Evolutionary conservation across 2,797 vertebrate genomes (phyloP), one percentile per base, ranked within the genome.

Genomic region (Peromyscus attwateri): DNA sequence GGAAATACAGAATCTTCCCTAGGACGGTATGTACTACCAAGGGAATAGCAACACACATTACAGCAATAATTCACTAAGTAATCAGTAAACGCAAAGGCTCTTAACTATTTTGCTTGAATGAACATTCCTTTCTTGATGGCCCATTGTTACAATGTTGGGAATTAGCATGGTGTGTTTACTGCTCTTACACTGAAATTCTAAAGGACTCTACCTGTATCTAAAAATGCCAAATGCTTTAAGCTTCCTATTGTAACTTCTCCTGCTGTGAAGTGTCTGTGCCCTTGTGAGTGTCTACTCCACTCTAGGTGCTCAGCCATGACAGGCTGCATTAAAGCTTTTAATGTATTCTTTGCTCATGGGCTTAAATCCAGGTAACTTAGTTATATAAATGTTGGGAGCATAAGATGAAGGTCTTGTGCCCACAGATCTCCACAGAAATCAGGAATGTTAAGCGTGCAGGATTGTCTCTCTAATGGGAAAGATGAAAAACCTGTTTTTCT

Each of bases 101-200:
- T 76, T 55, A 93, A 73, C 23, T 71, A 83, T 77, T 91, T 89
- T 89, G 34, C 66, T 94, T 9, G 37, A 81, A 87, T 21, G 2
- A 37, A 62, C 0, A 49, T 19, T 11, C 27, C 57, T 85, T 91
- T 66, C 40, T 68, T 89, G 27, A 87, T 76, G 73, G 49, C 46
- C 52, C 21, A 79, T 13, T 79, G 17, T 80, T 68, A 71, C 2
- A 43, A 49, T 73, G 92, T 87, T 91, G 60, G 31, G 49, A 49
- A 52, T 93, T 75, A 57, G 7, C 12, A n/a, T 40, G 3, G 21
- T 92, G 43, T 66, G 19, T 8, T n/a, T 73, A 29, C 9, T 89
- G 55, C 52, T 55, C 40, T 64, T 57, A 91, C 29, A 62, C 16
- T 60, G 34, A 82, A 95, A 84, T 76, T 88, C 46, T 68, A 43